Percentiles rank a stretch among this genome's conserved stretches.
Evolutionary conservation across 64 coral and sea anemone species (phyloP).

Genomic region (Montipora efflorescens): DNA sequence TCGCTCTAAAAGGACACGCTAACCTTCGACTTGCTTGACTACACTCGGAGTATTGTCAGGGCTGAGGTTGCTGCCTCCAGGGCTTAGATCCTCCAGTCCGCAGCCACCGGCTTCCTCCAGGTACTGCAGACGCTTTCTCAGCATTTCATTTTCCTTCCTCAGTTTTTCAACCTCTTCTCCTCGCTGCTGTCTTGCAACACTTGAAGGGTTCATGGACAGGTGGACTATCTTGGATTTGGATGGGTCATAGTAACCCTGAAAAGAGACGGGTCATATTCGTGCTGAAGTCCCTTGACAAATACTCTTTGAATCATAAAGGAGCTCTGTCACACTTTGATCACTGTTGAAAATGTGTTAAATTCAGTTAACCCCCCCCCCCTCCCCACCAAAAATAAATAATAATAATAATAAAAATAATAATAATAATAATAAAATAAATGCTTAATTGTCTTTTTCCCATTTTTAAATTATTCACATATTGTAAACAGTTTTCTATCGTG

Average conservation of each 20-base stretch:
- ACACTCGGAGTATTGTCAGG: constrained; percentile 66
- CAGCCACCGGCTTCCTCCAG: constrained; percentile 70
- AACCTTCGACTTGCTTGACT: constrained; percentile 79
- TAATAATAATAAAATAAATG: no score
- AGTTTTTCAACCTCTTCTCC: constrained; percentile 81
- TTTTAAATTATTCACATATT: no score
- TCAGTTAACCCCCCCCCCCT: no score
- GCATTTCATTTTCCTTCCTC: constrained; percentile 78
- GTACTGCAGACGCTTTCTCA: constrained; percentile 68
- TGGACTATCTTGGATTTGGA: constrained; percentile 91
- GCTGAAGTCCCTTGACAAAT: no score
- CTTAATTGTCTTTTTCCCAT: no score
- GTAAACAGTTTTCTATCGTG: no score
- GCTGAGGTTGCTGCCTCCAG: constrained; percentile 18
- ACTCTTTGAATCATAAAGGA: no score
- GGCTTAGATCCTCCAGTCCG: background rate
- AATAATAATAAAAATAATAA: no score
- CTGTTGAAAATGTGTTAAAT: no score
- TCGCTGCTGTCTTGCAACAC: constrained; percentile 70
- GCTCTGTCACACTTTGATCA: no score
- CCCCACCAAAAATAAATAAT: no score
- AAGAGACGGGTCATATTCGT: background rate
- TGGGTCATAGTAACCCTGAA: constrained; percentile 94
- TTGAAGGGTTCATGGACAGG: constrained; percentile 90
- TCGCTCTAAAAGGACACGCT: background rate